These are phyloP conservation scores for Xylophagus ater DNA, from an alignment of 2,888 invertebrate species.

Conservation along the genomic window DNA sequence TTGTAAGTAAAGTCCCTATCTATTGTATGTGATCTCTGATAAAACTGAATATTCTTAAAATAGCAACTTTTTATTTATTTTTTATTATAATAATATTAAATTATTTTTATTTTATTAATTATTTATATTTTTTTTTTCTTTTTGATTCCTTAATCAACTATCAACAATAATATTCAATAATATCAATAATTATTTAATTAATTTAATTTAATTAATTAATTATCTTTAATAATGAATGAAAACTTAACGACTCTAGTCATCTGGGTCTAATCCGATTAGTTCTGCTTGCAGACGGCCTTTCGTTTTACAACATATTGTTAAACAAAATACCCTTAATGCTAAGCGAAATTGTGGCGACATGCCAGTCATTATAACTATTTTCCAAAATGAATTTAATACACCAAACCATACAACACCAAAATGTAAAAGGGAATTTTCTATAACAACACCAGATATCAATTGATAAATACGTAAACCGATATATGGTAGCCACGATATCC, in stretches of 20 bases:
- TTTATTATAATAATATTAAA: constrained; percentile 3
- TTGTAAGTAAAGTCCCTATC: too few species aligned
- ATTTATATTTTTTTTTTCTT: too few species aligned
- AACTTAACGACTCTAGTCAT: constrained; percentile 54
- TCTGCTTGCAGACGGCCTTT: constrained; percentile 75
- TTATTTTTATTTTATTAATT: constrained; percentile 1
- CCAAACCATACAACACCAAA: constrained; percentile 93
- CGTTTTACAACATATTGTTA: constrained; percentile 79
- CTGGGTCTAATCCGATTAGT: constrained; percentile 75
- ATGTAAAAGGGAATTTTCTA: constrained; percentile 72
- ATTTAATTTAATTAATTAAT: neutral
- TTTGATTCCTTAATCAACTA: constrained; percentile 1
- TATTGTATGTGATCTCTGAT: too few species aligned
- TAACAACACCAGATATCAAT: constrained; percentile 49
- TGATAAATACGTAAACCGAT: constrained; percentile 72
- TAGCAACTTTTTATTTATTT: constrained; percentile 5
- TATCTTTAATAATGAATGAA: constrained; percentile 24
- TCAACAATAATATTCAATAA: neutral
- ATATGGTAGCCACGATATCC: constrained; percentile 91
- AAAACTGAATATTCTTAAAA: too few species aligned
- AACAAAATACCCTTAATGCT: constrained; percentile 75
- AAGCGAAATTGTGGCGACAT: constrained; percentile 89
- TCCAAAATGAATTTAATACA: constrained; percentile 90
- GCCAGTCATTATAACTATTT: constrained; percentile 78
- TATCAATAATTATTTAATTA: too few species aligned